Percentiles rank a stretch among this genome's conserved stretches.
phyloP scores from a whole-genome alignment of 2,113 vertebrate species.

The Gadus chalcogrammus region DNA sequence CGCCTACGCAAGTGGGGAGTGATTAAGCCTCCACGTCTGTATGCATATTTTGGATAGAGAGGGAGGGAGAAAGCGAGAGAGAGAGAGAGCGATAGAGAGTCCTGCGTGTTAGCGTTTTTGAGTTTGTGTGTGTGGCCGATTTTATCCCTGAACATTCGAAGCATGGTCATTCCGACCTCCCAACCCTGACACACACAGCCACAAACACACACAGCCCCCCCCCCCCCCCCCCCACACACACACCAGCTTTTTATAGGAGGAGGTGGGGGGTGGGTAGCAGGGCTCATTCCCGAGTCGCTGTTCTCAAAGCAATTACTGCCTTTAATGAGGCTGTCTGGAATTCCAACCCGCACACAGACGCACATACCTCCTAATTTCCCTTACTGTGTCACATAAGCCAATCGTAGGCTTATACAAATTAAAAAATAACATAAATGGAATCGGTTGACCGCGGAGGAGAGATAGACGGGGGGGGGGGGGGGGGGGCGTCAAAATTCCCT shows the following conservation, averaged over 20 bases:
- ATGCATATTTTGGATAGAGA: no score
- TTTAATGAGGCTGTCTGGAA: constrained; percentile 62
- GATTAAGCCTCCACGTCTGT: no score
- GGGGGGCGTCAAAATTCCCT: no score
- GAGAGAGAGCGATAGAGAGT: no score
- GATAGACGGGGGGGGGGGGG: no score
- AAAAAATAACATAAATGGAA: not conserved
- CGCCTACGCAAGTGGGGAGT: not conserved
- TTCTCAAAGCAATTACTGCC: constrained; percentile 55
- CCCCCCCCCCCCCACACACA: no score
- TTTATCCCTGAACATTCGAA: not conserved
- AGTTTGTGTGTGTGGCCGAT: constrained; percentile 18
- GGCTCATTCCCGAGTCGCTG: constrained; percentile 48
- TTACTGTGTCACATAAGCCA: no score
- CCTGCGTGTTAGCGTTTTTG: not conserved
- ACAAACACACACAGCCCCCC: not conserved
- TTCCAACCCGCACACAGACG: constrained; percentile 30
- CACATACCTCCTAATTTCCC: constrained; percentile 8
- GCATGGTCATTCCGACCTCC: not conserved
- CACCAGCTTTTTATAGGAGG: constrained; percentile 26
- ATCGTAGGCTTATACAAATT: not conserved
- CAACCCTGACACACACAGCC: not conserved
- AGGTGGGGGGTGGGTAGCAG: constrained; percentile 23
- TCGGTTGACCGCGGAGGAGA: not conserved
- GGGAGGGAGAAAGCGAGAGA: no score